phyloP scores from a whole-genome alignment of 2,888 invertebrate species.

The Noctua fimbriata region DNA sequence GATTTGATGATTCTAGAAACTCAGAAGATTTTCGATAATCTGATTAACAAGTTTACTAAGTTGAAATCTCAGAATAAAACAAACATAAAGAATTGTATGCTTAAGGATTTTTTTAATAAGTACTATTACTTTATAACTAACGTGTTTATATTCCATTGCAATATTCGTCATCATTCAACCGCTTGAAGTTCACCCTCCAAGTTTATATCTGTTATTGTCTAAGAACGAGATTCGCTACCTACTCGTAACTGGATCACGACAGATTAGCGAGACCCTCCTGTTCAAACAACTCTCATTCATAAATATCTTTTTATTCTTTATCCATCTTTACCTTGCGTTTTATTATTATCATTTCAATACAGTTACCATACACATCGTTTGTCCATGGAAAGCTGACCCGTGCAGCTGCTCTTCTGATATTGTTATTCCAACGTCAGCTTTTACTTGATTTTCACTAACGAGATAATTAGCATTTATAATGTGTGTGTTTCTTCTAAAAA shows the following conservation, averaged over 20 bases:
- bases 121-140: background rate
- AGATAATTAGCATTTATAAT: background rate
- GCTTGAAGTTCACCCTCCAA: background rate
- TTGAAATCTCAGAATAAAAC: background rate
- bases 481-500: background rate
- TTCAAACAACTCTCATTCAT: slow-evolving; percentile 1
- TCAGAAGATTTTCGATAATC: background rate
- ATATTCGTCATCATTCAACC: background rate
- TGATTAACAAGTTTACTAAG: background rate
- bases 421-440: background rate
- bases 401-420: background rate
- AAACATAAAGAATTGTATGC: background rate
- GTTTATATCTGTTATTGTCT: background rate
- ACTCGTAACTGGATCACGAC: background rate
- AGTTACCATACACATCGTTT: background rate
- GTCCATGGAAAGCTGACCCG: background rate
- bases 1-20: background rate
- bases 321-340: background rate
- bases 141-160: slow-evolving; percentile 1
- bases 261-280: slow-evolving; percentile 5
- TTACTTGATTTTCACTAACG: background rate
- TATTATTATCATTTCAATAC: slow-evolving; percentile 12
- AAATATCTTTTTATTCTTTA: slow-evolving; percentile 3
- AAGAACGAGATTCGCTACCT: background rate
- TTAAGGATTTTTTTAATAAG: too few species aligned